Evolutionary conservation across 2,888 invertebrate species (phyloP).

Genomic region (Temnothorax ravouxi): DNA sequence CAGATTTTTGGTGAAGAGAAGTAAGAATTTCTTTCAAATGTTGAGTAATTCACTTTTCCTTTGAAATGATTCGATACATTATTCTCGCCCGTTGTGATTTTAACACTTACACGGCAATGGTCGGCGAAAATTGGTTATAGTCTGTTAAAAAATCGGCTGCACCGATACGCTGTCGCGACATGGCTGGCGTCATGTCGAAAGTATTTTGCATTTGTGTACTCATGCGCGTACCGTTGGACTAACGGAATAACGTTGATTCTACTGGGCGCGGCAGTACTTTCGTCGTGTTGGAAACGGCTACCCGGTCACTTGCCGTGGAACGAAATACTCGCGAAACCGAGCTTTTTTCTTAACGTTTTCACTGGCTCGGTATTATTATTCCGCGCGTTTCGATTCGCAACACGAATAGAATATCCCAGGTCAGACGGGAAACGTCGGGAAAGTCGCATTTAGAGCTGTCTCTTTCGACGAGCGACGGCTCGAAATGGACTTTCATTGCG

Average conservation of each 20-base stretch:
- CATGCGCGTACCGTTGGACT: slow-evolving; percentile 48
- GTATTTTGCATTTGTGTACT: slow-evolving; percentile 48
- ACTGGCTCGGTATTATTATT: not conserved
- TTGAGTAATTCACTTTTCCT: not conserved
- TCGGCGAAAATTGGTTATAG: not conserved
- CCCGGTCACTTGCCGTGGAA: slow-evolving; percentile 22
- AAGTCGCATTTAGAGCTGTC: not conserved
- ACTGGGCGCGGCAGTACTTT: slow-evolving; percentile 48
- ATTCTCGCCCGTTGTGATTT: not conserved
- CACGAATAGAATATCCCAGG: not conserved
- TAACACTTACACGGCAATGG: not conserved
- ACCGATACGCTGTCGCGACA: slow-evolving; percentile 8
- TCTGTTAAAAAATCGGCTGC: not conserved
- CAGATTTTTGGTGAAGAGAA: not conserved
- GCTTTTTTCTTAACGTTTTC: slow-evolving; percentile 14
- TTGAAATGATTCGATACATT: not conserved
- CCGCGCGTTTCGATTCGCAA: not conserved
- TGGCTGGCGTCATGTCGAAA: slow-evolving; percentile 33
- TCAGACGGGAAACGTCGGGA: not conserved
- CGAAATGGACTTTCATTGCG: not conserved
- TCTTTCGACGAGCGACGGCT: not conserved
- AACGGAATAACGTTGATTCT: slow-evolving; percentile 51
- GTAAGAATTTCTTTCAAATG: not conserved
- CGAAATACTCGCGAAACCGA: too few relatives aligned
- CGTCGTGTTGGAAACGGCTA: slow-evolving; percentile 37